A percentile compares a stretch with the other conserved stretches of the same genome.
phyloP scores from a whole-genome alignment of 2,888 invertebrate genomes.

The Neoascia interrupta region DNA sequence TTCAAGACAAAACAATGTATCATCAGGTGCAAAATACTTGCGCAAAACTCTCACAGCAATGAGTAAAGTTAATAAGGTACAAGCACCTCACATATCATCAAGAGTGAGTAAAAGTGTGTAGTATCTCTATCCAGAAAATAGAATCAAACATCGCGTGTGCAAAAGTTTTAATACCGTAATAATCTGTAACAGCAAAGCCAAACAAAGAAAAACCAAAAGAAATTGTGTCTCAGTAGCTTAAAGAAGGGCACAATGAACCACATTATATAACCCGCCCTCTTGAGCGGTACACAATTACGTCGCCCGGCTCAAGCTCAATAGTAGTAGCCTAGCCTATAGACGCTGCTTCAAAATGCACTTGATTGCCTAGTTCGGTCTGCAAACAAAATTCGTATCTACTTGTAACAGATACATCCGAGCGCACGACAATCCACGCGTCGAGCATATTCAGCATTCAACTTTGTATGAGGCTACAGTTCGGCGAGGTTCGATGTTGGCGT shows the following conservation, averaged over 20 bases:
- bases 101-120: constrained; percentile 5
- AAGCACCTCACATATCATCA: constrained; percentile 29
- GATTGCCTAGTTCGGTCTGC: constrained; percentile 11
- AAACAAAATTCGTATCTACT: constrained; percentile 21
- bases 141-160: constrained; percentile 51
- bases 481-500: constrained; percentile 24
- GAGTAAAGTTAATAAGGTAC: constrained; percentile 7
- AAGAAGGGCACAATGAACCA: constrained; percentile 22
- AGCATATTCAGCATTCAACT: constrained; percentile 67
- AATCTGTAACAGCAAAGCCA: constrained; percentile 3
- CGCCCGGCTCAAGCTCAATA: not conserved
- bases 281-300: not conserved
- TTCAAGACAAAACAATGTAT: constrained; percentile 9
- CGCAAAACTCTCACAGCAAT: constrained; percentile 19
- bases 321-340: not conserved
- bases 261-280: constrained; percentile 46
- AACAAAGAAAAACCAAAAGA: constrained; percentile 7
- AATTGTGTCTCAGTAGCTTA: constrained; percentile 32
- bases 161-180: constrained; percentile 39
- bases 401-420: constrained; percentile 18
- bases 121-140: no score
- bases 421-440: not conserved
- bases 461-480: not conserved
- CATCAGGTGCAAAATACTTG: constrained; percentile 16
- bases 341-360: constrained; percentile 39